phyloP scores from a whole-genome alignment of 2,797 vertebrate species.

The Girardinus metallicus region DNA sequence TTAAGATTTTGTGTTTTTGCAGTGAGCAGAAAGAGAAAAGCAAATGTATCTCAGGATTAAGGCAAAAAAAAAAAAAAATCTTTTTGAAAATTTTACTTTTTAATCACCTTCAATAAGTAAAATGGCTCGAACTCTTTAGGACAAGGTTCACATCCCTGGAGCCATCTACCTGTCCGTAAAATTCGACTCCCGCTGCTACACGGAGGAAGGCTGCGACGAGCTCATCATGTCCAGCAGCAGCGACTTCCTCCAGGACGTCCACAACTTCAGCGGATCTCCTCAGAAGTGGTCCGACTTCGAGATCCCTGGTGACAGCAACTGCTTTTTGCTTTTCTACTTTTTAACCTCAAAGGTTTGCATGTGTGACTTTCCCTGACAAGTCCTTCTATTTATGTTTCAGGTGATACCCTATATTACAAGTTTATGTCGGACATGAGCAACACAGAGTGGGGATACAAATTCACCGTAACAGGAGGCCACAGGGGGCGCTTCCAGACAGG shows the following conservation, averaged over 20 bases:
- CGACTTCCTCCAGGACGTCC: conserved; percentile 93
- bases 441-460: conserved; percentile 98
- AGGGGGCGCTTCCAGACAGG: conserved; percentile 97
- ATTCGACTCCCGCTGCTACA: conserved; percentile 93
- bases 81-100: not conserved
- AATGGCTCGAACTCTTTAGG: conserved; percentile 72
- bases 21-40: too few relatives aligned
- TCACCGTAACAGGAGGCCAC: conserved; percentile 94
- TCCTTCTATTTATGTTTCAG: conserved; percentile 68
- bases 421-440: conserved; percentile 99
- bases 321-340: not conserved
- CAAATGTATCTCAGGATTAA: not conserved
- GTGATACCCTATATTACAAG: conserved; percentile 93
- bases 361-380: not conserved
- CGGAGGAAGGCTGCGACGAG: conserved; percentile 97
- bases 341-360: not conserved
- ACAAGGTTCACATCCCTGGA: conserved; percentile 97
- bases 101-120: not conserved
- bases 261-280: conserved; percentile 93
- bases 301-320: conserved; percentile 87
- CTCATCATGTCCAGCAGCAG: conserved; percentile 93
- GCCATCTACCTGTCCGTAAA: conserved; percentile 97
- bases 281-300: conserved; percentile 98
- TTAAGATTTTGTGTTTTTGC: too few relatives aligned
- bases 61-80: not conserved